Conservation (phyloP, 2,888 invertebrate genomes). For the Phaonia tiefii region DNA sequence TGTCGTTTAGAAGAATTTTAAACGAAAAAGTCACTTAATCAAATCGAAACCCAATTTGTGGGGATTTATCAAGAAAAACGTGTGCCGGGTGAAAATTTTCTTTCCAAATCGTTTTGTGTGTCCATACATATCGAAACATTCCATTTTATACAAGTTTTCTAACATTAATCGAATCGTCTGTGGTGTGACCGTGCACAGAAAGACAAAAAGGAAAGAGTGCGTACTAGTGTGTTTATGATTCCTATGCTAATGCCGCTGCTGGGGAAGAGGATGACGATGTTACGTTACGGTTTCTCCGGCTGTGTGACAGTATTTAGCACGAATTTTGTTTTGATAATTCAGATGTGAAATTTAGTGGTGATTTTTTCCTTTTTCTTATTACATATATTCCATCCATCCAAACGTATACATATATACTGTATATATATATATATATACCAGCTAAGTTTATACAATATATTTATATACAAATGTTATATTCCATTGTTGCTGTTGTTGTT, state of each 20-base stretch:
- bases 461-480: no score
- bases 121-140: no score
- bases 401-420: background rate
- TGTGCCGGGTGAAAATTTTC: constrained; percentile 65
- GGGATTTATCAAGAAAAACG: constrained; percentile 50
- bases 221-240: no score
- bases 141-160: no score
- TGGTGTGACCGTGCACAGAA: no score
- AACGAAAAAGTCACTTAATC: constrained; percentile 9
- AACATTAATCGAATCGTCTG: no score
- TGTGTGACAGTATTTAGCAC: constrained; percentile 52
- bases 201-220: no score
- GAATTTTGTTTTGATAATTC: constrained; percentile 66
- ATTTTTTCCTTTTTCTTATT: constrained; percentile 4
- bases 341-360: constrained; percentile 35
- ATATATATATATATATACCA: background rate
- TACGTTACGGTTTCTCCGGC: no score
- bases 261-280: no score
- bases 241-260: no score
- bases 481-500: constrained; percentile 40
- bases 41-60: constrained; percentile 18
- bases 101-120: background rate
- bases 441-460: background rate
- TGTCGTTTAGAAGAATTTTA: constrained; percentile 32
- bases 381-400: constrained; percentile 16